These are phyloP conservation scores for Peromyscus polionotus DNA, from an alignment of 2,113 vertebrate genomes.

Conservation along the genomic window DNA sequence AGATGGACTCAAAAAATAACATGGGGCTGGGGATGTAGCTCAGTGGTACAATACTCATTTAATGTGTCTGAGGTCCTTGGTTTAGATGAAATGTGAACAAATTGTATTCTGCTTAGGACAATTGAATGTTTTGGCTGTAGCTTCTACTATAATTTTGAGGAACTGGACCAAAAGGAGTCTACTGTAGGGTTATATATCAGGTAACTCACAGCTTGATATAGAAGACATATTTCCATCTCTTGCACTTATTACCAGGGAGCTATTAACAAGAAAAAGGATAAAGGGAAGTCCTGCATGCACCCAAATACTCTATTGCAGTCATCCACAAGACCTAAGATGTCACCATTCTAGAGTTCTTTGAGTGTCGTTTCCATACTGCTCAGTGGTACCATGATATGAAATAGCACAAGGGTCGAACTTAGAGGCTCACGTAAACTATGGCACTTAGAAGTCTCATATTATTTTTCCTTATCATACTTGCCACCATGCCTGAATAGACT, in stretches of 20 bases:
- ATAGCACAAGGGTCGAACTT: neutral
- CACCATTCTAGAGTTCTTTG: too few relatives aligned
- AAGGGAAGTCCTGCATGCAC: neutral
- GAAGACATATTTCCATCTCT: neutral
- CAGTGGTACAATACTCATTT: too few relatives aligned
- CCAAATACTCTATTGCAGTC: neutral
- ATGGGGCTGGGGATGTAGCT: neutral
- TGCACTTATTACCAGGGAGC: neutral
- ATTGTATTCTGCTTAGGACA: neutral
- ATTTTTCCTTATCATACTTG: neutral
- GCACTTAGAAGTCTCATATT: neutral
- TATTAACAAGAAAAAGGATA: neutral
- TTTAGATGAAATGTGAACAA: neutral
- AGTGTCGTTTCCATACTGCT: neutral
- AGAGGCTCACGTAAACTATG: neutral
- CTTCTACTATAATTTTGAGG: slow-evolving; percentile 19
- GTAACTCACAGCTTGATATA: neutral
- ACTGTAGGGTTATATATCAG: neutral
- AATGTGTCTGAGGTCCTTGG: neutral
- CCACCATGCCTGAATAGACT: neutral
- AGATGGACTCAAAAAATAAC: neutral
- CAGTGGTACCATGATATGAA: neutral
- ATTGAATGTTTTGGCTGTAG: neutral
- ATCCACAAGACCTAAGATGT: neutral
- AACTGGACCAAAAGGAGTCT: neutral